Base-by-base conservation (phyloP, 2,888 invertebrate genomes). In the Coenonympha arcania region DNA sequence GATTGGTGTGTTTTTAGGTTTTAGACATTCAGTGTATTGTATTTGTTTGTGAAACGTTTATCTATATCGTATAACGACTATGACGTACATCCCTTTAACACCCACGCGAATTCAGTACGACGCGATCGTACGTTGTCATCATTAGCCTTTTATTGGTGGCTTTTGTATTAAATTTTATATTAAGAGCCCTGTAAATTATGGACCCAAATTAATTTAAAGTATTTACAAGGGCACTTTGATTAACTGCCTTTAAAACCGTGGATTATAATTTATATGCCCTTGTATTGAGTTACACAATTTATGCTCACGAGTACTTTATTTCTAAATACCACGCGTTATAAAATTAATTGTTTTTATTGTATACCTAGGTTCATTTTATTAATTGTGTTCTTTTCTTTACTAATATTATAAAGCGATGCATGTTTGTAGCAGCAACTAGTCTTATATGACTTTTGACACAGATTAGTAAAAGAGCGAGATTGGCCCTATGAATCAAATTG, bases 131-230 rank as follows among this genome's bases (percentile, higher is more conserved):
- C 48, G 33, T 36, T 42, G 41, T 28, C 26, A 41, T 49, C 52
- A 53, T 53, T 53, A 53, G 52, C 34, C 52, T 53, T 52, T 53
- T 53, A 53, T 49, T 53, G 52, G 41, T 26, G 30, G 42, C 42
- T 45, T 50, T 45, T 45, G 54, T 53, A 53, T 49, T 42, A 45
- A 49, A 53, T 45, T n/a, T 53, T 45, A 53, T 45, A 49, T 49
- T 36, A 49, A 53, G 45, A 26, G 30, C 31, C 30, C 48, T 15
- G 49, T 53, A 53, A 53, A 49, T 49, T 48, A 48, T 43, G 39
- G 20, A 44, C 22, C 30, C 20, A 45, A 52, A 44, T 45, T 52
- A 40, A 48, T 45, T 48, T 43, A 34, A 31, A 18, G 20, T 42
- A 30, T 42, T 42, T 42, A 42, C 42, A 42, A 42, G 42, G 42